Evolutionary conservation across 64 coral and sea anemone species (phyloP), one percentile per base, ranked within the genome.

Genomic region (Platygyra sinensis): DNA sequence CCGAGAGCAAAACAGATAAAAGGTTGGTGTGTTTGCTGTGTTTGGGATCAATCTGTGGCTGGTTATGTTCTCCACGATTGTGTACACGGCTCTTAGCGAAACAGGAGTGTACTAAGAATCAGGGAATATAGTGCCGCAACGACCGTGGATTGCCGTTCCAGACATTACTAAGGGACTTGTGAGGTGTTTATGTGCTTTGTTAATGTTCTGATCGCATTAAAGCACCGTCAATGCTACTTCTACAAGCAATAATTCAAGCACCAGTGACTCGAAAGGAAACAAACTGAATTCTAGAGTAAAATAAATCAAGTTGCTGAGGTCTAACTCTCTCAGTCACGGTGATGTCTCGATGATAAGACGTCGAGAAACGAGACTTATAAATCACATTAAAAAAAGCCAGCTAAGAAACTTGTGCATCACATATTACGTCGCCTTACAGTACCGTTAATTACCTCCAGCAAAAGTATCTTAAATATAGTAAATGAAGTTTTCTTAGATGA

Each of bases 81-180:
- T 91, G 24, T 77, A 54, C 20, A 72, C 74, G 5, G 75, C 69
- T 4, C 36, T 90, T 16, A 49, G 88, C 5, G 63, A 72, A 0
- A 54, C 52, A 60, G 64, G 76, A 22, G 76, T 81, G 5, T 38
- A 80, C 50, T 62, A 61, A 27, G 28, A 81, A 12, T 73, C 75
- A 22, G 77, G 61, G 1, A n/a, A n/a, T n/a, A 8, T 33, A 5
- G 88, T 90, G 24, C 38, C n/a, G 67, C 18, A 67, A 10, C 81
- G 88, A 78, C 69, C 62, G 1, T 90, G 88, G 88, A n/a, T 78
- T 52, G 88, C 27, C 5, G 72, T 72, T n/a, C 4, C 77, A 90
- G 36, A 73, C 88, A 22, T 24, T 79, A 19, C 12, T 81, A 30
- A 30, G 88, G 57, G 9, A n/a, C 31, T 29, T 73, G 64, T 19